Base-by-base conservation (phyloP, 1,140 invertebrate species). In the Stenopsyche tienmushanensis region DNA sequence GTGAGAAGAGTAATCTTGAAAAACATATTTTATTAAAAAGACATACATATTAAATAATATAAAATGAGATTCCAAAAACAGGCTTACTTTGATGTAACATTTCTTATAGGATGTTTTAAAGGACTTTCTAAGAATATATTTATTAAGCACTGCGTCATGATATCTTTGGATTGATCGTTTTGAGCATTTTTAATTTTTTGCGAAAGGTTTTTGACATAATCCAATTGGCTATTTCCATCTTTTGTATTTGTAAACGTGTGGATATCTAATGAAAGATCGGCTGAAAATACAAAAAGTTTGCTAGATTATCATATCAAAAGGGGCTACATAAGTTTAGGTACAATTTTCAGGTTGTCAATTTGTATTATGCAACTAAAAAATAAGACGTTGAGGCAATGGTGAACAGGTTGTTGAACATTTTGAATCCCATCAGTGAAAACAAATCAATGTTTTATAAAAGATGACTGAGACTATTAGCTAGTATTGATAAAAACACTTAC, bases 81-180 rank as follows among this genome's bases (percentile, higher is more conserved):
- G 45, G 53, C 13, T 44, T 64, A 55, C 60, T 23, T 47, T 10
- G 47, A 54, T 29, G 34, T 49, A 9, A 65, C 42, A 44, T 67
- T 67, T 62, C 67, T 70, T 34, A 70, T 25, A 13, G 69, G 65
- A 47, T 70, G 69, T 45, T 70, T 70, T 29, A 67, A 50, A 18
- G 69, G 65, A 42, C 52, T 62, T 45, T 70, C 65, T n/a, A 70
- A 59, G 57, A 70, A 70, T 13, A 67, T 42, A 18, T 29, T 24
- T 23, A 67, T 45, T n/a, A 70, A 21, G 45, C 66, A 65, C 45
- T 66, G 13, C 15, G 67, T 23, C 5, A 10, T 15, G 29, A 10
- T 20, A 17, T 57, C 15, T 42, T 20, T n/a, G 0, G n/a, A 1
- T 13, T 20, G 3, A 21, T 2, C 9, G 5, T 42, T 10, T 2